Base-by-base conservation (phyloP, 1,140 invertebrate genomes). In the Frieseomelitta varia region DNA sequence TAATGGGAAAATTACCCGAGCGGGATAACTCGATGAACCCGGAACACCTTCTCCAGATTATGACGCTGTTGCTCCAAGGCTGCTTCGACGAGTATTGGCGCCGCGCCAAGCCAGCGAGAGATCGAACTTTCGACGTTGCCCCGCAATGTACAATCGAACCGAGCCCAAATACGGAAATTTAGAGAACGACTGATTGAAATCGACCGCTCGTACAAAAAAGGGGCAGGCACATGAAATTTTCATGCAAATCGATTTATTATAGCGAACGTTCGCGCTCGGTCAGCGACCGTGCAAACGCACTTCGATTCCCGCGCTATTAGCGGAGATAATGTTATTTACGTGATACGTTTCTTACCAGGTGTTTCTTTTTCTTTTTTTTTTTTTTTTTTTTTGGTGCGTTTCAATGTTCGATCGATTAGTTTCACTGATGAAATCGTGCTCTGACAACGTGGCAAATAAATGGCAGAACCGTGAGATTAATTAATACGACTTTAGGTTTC, bases 1-100 rank as follows among this genome's bases (percentile, higher is more conserved):
- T 69, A 76, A 79, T 73, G 76, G 55, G 77, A 79, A 65, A 84
- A 84, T 84, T 79, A 84, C 47, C 67, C 76, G 65, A 39, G 4
- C 34, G 55, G 65, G 67, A 55, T 84, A 84, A 58, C 81, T 78
- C 75, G 67, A 58, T 69, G 81, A 79, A 78, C 63, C 12, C n/a
- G 24, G 65, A 69, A 63, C 67, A 68, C 61, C 73, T 77, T 80
- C 47, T 51, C n/a, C 12, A 12, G 58, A 39, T 63, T 47, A 47
- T 47, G 39, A 47, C 51, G n/a, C 19, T 6, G 67, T 14, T n/a
- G n/a, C 65, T 11, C 68, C 4, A 8, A 27, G 56, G 30, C 27
- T 39, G 51, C 6, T 10, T 56, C 39, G n/a, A 47, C 63, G 47
- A 55, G 30, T 21, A 82, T 82, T 76, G 58, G 30, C 80, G 58